Base-by-base conservation (phyloP, 2,797 vertebrate genomes). In the Falco biarmicus region DNA sequence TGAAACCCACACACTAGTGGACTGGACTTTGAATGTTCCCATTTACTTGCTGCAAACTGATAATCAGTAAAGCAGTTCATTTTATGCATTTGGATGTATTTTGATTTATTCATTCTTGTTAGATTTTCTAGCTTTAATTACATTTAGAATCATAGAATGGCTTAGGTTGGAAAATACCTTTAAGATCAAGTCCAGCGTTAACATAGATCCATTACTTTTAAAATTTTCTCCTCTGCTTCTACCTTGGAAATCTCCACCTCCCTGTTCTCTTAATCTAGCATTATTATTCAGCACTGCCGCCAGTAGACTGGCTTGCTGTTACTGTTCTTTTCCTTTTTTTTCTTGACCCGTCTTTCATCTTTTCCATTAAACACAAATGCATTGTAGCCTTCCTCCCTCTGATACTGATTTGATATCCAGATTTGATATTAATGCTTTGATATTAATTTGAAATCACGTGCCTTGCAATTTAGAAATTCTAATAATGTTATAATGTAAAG, bases 171-270 rank as follows among this genome's bases (percentile, higher is more conserved):
- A 45, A 45, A 45, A 45, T 17, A 45, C 18, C 45, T 45, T 45
- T 45, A 45, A 45, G 45, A 45, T 45, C 17, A 17, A 45, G 45
- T 45, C 18, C 45, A 45, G 17, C 18, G 45, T 45, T 45, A 45
- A 19, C 45, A 17, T 45, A 71, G 26, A 54, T 26, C 26, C 39
- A 37, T 5, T 50, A 45, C 34, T 66, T 50, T 5, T 3, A 59
- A 59, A 34, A 10, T 34, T 48, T 69, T 50, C 37, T 39, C 28
- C 22, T 66, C 25, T 76, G 45, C 16, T 45, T 16, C 9, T 37
- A 17, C 14, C 5, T 26, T 20, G 26, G 26, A n/a, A 9, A 66
- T 9, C 25, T 59, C 20, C 2, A 3, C 4, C 1, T 13, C 32
- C 28, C 71, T 19, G 14, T 24, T 32, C 34, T 71, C 61, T 51